Conservation (phyloP, 92 coral and sea anemone genomes). For the Epizoanthus illoricatus region DNA sequence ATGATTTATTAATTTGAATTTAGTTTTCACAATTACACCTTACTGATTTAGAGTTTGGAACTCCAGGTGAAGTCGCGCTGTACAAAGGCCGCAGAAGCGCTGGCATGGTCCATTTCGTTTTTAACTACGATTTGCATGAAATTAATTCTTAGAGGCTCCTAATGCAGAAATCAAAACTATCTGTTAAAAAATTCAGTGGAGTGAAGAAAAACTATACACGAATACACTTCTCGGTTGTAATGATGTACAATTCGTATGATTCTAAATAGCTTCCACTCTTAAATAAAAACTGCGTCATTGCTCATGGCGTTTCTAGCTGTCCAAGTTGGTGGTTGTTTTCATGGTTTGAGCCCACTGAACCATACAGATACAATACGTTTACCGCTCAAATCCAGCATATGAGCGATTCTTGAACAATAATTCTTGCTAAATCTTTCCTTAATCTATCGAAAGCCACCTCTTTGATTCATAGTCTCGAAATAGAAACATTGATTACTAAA, state of each 20-base stretch:
- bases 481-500: neutral
- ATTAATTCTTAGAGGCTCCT: neutral
- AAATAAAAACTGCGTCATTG: too few relatives aligned
- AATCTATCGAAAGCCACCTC: neutral
- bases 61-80: neutral
- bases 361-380: too few relatives aligned
- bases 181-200: too few relatives aligned
- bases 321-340: too few relatives aligned
- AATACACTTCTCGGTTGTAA: too few relatives aligned
- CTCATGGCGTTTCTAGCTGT: too few relatives aligned
- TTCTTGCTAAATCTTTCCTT: neutral
- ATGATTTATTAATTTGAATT: constrained; percentile 8
- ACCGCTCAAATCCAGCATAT: too few relatives aligned
- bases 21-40: constrained; percentile 11
- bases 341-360: too few relatives aligned
- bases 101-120: neutral
- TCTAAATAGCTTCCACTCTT: too few relatives aligned
- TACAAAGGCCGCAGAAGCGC: neutral
- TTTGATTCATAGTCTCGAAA: neutral
- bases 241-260: too few relatives aligned
- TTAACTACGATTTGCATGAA: constrained; percentile 6
- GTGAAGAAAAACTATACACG: too few relatives aligned
- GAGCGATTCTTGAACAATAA: neutral
- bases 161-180: neutral
- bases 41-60: constrained; percentile 10